These are phyloP conservation scores for Hippocampus kuda DNA, from an alignment of 2,797 vertebrate species.

Conservation along the genomic window DNA sequence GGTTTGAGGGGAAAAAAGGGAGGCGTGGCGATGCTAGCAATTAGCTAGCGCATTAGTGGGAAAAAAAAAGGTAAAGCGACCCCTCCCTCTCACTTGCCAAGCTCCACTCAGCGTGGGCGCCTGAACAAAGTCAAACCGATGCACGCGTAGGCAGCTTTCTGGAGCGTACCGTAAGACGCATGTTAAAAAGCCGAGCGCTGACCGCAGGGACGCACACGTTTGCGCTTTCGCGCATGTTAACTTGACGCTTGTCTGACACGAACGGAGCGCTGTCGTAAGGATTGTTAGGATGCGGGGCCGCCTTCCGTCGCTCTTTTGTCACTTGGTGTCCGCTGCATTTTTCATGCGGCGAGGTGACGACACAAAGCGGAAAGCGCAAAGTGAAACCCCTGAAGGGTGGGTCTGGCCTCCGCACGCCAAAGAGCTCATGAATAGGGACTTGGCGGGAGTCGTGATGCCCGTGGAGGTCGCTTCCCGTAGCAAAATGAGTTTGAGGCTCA, in stretches of 20 bases:
- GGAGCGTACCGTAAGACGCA: neutral
- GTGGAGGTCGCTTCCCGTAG: neutral
- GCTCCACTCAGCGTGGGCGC: neutral
- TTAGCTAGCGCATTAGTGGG: too few species aligned
- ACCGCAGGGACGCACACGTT: neutral
- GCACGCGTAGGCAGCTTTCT: neutral
- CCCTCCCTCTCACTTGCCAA: too few species aligned
- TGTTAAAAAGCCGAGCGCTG: neutral
- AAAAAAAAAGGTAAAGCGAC: too few species aligned
- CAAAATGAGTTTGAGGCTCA: neutral
- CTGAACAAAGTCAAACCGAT: neutral
- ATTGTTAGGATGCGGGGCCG: neutral
- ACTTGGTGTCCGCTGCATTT: slow-evolving; percentile 4
- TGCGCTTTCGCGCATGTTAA: neutral
- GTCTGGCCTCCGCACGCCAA: neutral
- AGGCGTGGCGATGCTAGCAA: too few species aligned
- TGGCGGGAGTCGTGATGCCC: neutral
- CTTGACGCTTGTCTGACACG: slow-evolving; percentile 1
- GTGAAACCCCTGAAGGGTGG: neutral
- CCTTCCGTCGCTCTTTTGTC: slow-evolving; percentile 5
- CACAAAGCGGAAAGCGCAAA: neutral
- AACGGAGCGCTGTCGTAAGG: neutral
- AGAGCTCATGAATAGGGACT: slow-evolving; percentile 3
- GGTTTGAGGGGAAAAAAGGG: too few species aligned
- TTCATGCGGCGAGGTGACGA: slow-evolving; percentile 2